phyloP scores from a whole-genome alignment of 1,140 invertebrate species.

The Trachymyrmex septentrionalis region DNA sequence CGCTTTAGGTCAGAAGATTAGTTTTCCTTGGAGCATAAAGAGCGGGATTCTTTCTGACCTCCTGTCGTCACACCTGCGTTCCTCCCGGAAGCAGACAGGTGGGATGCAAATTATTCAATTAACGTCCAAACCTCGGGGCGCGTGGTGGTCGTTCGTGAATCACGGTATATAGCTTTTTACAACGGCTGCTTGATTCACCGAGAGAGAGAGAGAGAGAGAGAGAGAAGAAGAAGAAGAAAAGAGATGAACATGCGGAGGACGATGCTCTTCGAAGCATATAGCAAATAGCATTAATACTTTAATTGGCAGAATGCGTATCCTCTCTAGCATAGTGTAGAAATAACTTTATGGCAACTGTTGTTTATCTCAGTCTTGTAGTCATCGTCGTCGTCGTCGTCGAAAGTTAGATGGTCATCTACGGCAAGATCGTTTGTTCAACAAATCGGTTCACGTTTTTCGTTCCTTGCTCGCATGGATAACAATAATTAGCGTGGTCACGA shows the following conservation, averaged over 20 bases:
- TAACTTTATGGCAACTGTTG: constrained; percentile 4
- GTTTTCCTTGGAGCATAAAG: constrained; percentile 58
- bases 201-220: constrained; percentile 52
- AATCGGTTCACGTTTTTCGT: constrained; percentile 16
- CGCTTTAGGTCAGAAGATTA: constrained; percentile 58
- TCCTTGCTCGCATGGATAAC: constrained; percentile 57
- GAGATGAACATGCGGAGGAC: constrained; percentile 3
- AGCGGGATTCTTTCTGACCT: constrained; percentile 57
- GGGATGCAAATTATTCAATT: constrained; percentile 85
- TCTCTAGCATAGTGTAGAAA: constrained; percentile 35
- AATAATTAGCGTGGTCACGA: constrained; percentile 65
- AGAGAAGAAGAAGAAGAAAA: background rate
- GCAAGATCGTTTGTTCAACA: background rate
- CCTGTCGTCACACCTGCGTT: constrained; percentile 64
- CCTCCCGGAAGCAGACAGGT: constrained; percentile 77
- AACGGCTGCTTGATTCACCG: constrained; percentile 11
- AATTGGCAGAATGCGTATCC: constrained; percentile 77
- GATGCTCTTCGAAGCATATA: constrained; percentile 51
- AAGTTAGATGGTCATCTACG: constrained; percentile 14
- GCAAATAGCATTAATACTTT: constrained; percentile 80
- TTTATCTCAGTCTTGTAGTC: constrained; percentile 40
- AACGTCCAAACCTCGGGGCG: constrained; percentile 76
- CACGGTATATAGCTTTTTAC: constrained; percentile 23
- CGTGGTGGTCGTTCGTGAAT: constrained; percentile 25
- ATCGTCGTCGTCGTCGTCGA: background rate